Evolutionary conservation across 2,797 vertebrate species (phyloP).

Genomic region (Hyperoplus lanceolatus): DNA sequence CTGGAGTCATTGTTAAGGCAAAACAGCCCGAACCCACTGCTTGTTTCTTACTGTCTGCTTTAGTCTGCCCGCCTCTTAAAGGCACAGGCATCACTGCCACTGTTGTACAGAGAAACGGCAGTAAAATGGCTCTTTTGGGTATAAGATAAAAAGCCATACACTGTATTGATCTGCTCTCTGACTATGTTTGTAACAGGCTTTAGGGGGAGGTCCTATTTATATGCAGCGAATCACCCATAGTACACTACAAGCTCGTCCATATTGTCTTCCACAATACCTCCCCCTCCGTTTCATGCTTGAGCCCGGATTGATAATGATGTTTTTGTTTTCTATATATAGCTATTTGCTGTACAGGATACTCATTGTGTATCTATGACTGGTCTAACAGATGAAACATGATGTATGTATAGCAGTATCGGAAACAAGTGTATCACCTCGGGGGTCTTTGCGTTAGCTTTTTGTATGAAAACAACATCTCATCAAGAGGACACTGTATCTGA

Average conservation of each 20-base stretch:
- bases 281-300: constrained; percentile 66
- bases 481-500: constrained; percentile 23
- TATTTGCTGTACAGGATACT: constrained; percentile 66
- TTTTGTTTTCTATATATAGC: constrained; percentile 85
- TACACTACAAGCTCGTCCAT: constrained; percentile 29
- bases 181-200: constrained; percentile 29
- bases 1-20: constrained; percentile 87
- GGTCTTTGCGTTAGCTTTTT: constrained; percentile 30
- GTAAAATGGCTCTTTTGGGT: constrained; percentile 71
- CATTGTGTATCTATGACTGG: constrained; percentile 58
- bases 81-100: constrained; percentile 68
- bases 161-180: constrained; percentile 55
- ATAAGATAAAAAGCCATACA: constrained; percentile 31
- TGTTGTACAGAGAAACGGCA: constrained; percentile 58
- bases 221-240: constrained; percentile 45
- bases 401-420: constrained; percentile 40
- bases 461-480: constrained; percentile 16
- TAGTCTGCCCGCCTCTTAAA: constrained; percentile 88
- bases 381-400: constrained; percentile 56
- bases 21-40: constrained; percentile 80
- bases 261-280: constrained; percentile 56
- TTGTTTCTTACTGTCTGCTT: constrained; percentile 80
- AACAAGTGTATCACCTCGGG: constrained; percentile 36
- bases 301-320: constrained; percentile 82
- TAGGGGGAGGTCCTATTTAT: constrained; percentile 41